Percentiles rank a stretch among this genome's conserved stretches.
Evolutionary conservation across 2,888 invertebrate species (phyloP).

Genomic region (Pseudanteris insignis): DNA sequence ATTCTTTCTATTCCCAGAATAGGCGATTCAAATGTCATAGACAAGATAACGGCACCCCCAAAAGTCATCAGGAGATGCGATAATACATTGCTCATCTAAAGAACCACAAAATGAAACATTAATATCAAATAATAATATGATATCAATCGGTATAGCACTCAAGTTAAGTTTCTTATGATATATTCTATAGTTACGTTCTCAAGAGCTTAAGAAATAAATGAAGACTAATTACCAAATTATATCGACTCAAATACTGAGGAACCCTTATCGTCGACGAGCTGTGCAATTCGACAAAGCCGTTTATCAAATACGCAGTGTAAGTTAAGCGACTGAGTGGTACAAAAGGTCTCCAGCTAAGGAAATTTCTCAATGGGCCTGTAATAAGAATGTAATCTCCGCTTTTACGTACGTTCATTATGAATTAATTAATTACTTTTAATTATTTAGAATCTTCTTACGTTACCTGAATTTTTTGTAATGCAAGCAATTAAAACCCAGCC

Average conservation of each 20-base stretch:
- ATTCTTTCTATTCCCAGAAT: conserved; percentile 77
- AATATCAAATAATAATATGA: too few species aligned
- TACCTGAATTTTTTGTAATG: conserved; percentile 74
- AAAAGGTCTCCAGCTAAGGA: conserved; percentile 73
- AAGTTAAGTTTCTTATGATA: too few species aligned
- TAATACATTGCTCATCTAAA: conserved; percentile 70
- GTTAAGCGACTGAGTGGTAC: conserved; percentile 76
- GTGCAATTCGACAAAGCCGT: conserved; percentile 76
- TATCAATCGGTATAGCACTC: too few species aligned
- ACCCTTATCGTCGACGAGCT: conserved; percentile 72
- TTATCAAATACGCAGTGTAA: conserved; percentile 78
- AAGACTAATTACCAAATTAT: conserved; percentile 69
- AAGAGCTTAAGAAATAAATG: conserved; percentile 25
- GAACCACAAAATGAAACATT: too few species aligned
- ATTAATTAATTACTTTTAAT: conserved; percentile 10
- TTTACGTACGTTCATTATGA: conserved; percentile 9
- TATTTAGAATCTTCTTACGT: conserved; percentile 36
- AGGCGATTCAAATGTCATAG: conserved; percentile 77
- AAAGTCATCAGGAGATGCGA: conserved; percentile 74
- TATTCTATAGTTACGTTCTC: conserved; percentile 11
- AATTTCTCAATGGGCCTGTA: conserved; percentile 69
- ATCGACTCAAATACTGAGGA: conserved; percentile 72
- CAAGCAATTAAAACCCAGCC: conserved; percentile 74
- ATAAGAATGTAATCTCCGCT: conserved; percentile 40
- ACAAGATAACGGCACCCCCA: conserved; percentile 71